A percentile compares a stretch with the other conserved stretches of the same genome.
These are phyloP conservation scores for Mirounga angustirostris DNA, from an alignment of 2,113 vertebrate genomes.

Conservation along the genomic window DNA sequence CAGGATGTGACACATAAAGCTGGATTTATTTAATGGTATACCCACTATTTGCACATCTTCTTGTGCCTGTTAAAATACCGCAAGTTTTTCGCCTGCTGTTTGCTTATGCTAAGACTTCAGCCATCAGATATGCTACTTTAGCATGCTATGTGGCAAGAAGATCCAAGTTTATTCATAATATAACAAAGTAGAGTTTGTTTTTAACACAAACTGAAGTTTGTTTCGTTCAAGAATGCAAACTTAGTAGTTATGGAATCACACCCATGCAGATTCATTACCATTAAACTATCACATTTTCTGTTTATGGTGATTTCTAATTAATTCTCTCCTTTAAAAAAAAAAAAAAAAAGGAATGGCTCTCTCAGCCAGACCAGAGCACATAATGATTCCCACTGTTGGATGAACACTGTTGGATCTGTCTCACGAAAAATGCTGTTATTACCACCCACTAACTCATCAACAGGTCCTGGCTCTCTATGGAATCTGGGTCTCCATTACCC, in stretches of 20 bases:
- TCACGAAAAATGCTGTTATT: constrained; percentile 70
- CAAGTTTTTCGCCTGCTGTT: constrained; percentile 72
- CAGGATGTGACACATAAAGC: not conserved
- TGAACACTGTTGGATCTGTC: constrained; percentile 71
- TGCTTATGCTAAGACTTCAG: constrained; percentile 81
- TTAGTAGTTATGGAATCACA: constrained; percentile 78
- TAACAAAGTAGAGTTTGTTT: constrained; percentile 84
- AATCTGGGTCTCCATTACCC: constrained; percentile 60
- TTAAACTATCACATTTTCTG: constrained; percentile 78
- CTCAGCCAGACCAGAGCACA: constrained; percentile 74
- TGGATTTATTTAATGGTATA: constrained; percentile 35
- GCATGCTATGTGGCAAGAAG: constrained; percentile 76
- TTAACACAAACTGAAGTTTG: constrained; percentile 84
- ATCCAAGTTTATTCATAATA: constrained; percentile 78
- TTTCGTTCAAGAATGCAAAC: constrained; percentile 82
- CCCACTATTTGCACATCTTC: constrained; percentile 72
- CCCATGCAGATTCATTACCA: constrained; percentile 69
- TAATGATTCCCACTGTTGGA: constrained; percentile 75
- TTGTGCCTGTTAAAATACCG: constrained; percentile 76
- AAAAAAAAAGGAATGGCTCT: not conserved
- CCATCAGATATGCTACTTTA: constrained; percentile 78
- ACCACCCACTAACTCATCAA: constrained; percentile 62
- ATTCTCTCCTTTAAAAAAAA: constrained; percentile 64
- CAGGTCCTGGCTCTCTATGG: not conserved
- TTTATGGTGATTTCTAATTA: constrained; percentile 83